phyloP scores from a whole-genome alignment of 2,113 vertebrate species.

The Opisthocomus hoazin region DNA sequence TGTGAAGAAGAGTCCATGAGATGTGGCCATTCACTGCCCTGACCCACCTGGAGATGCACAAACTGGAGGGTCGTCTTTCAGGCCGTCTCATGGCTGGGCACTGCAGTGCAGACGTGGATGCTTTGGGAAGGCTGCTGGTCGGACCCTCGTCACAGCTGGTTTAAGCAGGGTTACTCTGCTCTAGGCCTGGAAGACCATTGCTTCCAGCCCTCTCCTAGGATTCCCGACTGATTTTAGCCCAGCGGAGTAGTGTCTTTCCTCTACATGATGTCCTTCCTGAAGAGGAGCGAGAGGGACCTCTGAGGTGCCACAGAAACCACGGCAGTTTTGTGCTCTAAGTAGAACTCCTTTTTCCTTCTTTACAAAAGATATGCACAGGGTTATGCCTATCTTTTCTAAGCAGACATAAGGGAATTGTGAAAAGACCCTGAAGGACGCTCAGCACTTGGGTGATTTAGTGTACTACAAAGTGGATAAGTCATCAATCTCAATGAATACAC shows the following conservation, averaged over 20 bases:
- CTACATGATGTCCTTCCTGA: background rate
- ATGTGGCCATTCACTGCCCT: background rate
- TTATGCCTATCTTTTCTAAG: background rate
- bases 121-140: background rate
- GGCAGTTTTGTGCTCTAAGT: background rate
- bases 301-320: background rate
- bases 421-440: conserved; percentile 14
- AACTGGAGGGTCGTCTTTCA: background rate
- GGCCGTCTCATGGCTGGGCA: background rate
- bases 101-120: background rate
- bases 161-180: background rate
- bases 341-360: background rate
- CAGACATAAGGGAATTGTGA: background rate
- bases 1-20: background rate
- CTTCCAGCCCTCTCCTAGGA: background rate
- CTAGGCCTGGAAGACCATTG: background rate
- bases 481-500: conserved; percentile 22
- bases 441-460: conserved; percentile 46
- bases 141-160: background rate
- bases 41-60: background rate
- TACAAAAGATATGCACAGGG: background rate
- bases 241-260: background rate
- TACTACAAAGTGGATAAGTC: conserved; percentile 20
- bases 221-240: background rate
- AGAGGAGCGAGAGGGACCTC: background rate